phyloP scores from a whole-genome alignment of 2,888 invertebrate genomes.

The Psylliodes chrysocephalus region DNA sequence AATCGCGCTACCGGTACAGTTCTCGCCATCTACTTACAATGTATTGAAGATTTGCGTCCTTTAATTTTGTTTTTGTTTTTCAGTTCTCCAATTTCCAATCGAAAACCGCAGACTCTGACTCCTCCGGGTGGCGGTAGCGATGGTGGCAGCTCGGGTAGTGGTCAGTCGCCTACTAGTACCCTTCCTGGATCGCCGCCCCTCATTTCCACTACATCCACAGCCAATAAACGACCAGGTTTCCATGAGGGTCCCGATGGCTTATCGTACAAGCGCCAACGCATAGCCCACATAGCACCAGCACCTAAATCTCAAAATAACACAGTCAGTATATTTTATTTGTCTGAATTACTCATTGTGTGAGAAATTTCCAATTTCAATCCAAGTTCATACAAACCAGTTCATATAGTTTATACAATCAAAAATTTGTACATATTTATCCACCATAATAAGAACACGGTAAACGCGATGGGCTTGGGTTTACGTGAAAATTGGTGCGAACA shows the following conservation, averaged over 20 bases:
- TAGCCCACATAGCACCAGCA: constrained; percentile 84
- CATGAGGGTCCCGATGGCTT: constrained; percentile 68
- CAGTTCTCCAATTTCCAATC: constrained; percentile 65
- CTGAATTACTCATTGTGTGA: too few relatives aligned
- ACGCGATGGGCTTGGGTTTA: too few relatives aligned
- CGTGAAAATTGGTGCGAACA: too few relatives aligned
- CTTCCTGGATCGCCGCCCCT: constrained; percentile 82
- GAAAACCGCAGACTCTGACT: constrained; percentile 91
- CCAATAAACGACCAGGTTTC: constrained; percentile 68
- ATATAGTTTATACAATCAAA: too few relatives aligned
- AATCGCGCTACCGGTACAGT: too few relatives aligned
- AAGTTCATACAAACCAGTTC: too few relatives aligned
- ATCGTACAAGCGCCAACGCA: constrained; percentile 73
- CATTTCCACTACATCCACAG: constrained; percentile 70
- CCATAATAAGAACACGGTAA: too few relatives aligned
- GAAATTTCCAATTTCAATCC: too few relatives aligned
- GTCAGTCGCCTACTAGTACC: constrained; percentile 81
- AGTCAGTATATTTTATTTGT: constrained; percentile 2
- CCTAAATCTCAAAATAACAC: constrained; percentile 19
- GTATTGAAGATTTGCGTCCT: too few relatives aligned
- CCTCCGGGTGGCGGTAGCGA: constrained; percentile 90
- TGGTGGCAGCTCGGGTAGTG: constrained; percentile 78
- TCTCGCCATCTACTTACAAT: too few relatives aligned
- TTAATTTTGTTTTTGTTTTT: too few relatives aligned
- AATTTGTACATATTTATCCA: too few relatives aligned